These are phyloP conservation scores for Heliconius hortense DNA, from an alignment of 2,888 invertebrate species.

Conservation along the genomic window DNA sequence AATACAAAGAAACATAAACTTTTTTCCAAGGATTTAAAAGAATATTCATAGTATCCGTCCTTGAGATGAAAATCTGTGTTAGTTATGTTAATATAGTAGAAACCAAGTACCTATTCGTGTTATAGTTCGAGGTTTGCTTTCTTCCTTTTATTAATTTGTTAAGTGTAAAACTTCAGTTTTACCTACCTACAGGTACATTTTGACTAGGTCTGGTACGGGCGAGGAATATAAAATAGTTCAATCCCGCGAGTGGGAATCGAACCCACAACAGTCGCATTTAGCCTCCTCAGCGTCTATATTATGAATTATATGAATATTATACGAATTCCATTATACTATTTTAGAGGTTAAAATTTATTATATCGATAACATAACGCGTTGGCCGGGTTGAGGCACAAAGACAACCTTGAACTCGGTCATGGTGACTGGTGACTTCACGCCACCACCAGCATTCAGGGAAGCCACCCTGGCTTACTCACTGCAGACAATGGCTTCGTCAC, in stretches of 20 bases:
- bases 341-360: constrained; percentile 28
- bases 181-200: too few species aligned
- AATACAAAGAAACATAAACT: constrained; percentile 18
- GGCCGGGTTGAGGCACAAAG: constrained; percentile 44
- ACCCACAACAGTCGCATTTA: not conserved
- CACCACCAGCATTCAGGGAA: constrained; percentile 48
- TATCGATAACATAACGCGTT: constrained; percentile 36
- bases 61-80: constrained; percentile 33
- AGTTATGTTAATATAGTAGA: constrained; percentile 25
- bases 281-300: not conserved
- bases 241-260: too few species aligned
- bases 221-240: too few species aligned
- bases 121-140: constrained; percentile 17
- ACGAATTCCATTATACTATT: not conserved
- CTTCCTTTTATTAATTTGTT: constrained; percentile 21
- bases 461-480: constrained; percentile 72
- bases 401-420: constrained; percentile 57
- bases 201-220: too few species aligned
- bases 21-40: constrained; percentile 26
- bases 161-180: not conserved
- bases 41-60: constrained; percentile 27
- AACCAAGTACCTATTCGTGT: constrained; percentile 12
- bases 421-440: constrained; percentile 53
- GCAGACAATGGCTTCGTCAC: constrained; percentile 75
- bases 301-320: too few species aligned